Evolutionary conservation across 2,113 vertebrate species (phyloP), one percentile per base, ranked within the genome.

Genomic region (Sminthopsis crassicaudata): DNA sequence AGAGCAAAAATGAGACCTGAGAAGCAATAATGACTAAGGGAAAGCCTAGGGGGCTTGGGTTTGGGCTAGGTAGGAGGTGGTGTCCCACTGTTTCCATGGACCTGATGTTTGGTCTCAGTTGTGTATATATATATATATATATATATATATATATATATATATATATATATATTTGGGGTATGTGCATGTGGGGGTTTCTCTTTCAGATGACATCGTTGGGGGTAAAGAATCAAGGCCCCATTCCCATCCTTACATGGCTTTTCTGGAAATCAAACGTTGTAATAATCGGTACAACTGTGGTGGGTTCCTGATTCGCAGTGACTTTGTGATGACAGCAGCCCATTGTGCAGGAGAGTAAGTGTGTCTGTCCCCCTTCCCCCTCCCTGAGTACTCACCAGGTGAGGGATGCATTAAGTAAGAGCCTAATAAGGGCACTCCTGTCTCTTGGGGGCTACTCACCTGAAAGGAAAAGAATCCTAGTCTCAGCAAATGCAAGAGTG

Each of bases 231-330:
- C 89, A 90, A 97, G 53, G 89, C 96, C 97, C 91, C 96, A 97
- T n/a, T 97, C 96, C 51, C 91, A 30, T 25, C 96, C 97, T 23
- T 97, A 97, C 94, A 95, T 98, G 98, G 97, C 97, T 50, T 26
- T 91, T 46, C 93, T 97, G 67, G 48, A 95, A 24, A 93, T 90
- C 50, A 0, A 26, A 92, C 0, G 1, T 1, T 0, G 30, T 1
- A 0, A n/a, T 9, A n/a, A 46, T 2, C 0, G 0, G 9, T 0
- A 0, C 0, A 0, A 9, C 9, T 97, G 96, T 36, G 95, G 94
- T 30, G 97, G 95, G 16, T 96, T 98, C 93, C 95, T 97, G 51
- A 94, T 97, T 90, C 93, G 96, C 67, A 52, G 54, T 42, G 46
- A 95, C 92, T 97, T 97, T 24, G 96, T 97, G 46, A 89, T 97